phyloP scores from a whole-genome alignment of 2,797 vertebrate genomes.

The Pelobates cultripes region DNA sequence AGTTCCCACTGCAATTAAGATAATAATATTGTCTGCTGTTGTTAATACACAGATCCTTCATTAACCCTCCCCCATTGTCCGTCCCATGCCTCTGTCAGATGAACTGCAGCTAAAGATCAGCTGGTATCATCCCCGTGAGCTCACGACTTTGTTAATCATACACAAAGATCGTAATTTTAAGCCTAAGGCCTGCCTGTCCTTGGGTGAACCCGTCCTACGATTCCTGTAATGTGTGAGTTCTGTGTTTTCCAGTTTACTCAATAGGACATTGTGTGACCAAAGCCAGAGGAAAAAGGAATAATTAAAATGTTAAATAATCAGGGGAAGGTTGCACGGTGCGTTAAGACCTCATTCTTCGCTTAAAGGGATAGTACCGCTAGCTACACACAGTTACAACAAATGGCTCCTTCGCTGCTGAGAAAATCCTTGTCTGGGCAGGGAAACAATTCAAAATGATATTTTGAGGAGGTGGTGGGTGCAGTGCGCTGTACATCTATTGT shows the following conservation, averaged over 20 bases:
- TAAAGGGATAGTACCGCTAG: too few species aligned
- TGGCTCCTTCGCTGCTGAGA: too few species aligned
- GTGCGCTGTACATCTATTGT: too few species aligned
- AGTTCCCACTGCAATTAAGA: conserved; percentile 28
- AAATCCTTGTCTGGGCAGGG: too few species aligned
- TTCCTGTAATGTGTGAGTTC: conserved; percentile 3
- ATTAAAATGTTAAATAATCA: background rate
- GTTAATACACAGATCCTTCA: conserved; percentile 37
- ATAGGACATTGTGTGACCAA: conserved; percentile 21
- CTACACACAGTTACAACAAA: too few species aligned
- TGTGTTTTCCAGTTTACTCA: conserved; percentile 17
- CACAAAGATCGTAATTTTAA: conserved; percentile 37
- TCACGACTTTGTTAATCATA: conserved; percentile 40
- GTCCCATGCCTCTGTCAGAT: conserved; percentile 26
- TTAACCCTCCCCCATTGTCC: conserved; percentile 15
- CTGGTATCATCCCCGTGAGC: conserved; percentile 28
- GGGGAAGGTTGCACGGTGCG: too few species aligned
- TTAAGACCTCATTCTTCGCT: too few species aligned
- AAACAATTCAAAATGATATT: too few species aligned
- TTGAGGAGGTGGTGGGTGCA: too few species aligned
- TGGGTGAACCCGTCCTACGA: conserved; percentile 31
- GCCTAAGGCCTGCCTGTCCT: conserved; percentile 35
- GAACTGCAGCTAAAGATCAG: conserved; percentile 30
- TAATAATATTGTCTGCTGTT: conserved; percentile 37
- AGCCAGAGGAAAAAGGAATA: background rate